Base-by-base conservation (phyloP, 2,797 vertebrate genomes). In the Onychomys leucogaster region DNA sequence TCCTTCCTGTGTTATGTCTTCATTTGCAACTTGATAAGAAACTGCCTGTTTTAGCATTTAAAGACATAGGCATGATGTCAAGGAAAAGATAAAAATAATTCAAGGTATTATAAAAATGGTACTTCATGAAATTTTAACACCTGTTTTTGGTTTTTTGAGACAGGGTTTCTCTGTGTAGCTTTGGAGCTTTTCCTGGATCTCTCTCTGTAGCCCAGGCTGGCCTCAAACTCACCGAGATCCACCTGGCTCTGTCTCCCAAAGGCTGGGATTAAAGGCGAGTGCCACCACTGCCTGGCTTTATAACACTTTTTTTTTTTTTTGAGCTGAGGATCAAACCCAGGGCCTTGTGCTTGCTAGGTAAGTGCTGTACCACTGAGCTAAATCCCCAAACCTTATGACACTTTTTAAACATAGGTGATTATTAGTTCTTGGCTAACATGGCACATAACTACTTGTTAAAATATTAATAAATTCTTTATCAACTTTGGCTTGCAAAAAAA, bases 51-150 rank as follows among this genome's bases (percentile, higher is more conserved):
- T 97, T 89, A 83, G 43, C 29, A 43, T 96, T 80, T 89, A 67
- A 63, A 89, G 46, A 77, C 25, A 77, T 5, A 85, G 14, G 25
- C 14, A 90, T 65, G 34, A 80, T 82, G 49, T 91, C 49, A 94
- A 90, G 32, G 65, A 85, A 63, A 88, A 94, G 52, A 90, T 92
- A 80, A 81, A 94, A 88, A 71, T 94, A 96, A 96, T 90, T n/a
- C 69, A 92, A n/a, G 16, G 67, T 76, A 91, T 90, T 92, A 8
- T 61, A 91, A 84, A 93, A 88, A 17, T 81, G 23, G 2, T 65
- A 37, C 17, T 92, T n/a, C 41, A 76, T 80, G 76, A 88, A 96
- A 95, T 81, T 88, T 34, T 89, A 80, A n/a, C 6, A 37, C 52
- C 4, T 52, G 13, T 52, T 52, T 52, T 49, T 46, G 5, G 6